phyloP scores from a whole-genome alignment of 2,797 vertebrate genomes.

The Enoplosus armatus region DNA sequence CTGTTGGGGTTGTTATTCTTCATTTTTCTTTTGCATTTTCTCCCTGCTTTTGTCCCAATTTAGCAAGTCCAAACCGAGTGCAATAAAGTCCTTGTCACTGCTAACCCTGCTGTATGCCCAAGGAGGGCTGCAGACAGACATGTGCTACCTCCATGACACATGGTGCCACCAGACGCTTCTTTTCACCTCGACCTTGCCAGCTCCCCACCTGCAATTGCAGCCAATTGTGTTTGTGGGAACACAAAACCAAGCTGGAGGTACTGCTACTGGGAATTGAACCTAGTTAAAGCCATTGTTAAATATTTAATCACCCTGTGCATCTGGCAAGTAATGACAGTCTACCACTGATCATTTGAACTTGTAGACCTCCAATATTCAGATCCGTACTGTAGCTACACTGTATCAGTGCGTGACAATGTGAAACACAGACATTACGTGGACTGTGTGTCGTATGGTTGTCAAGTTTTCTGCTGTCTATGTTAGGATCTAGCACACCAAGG shows the following conservation, averaged over 20 bases:
- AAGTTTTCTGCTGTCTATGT: conserved; percentile 38
- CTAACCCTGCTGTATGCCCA: conserved; percentile 29
- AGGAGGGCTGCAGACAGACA: conserved; percentile 35
- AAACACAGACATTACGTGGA: conserved; percentile 31
- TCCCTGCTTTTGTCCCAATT: neutral
- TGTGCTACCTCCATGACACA: conserved; percentile 45
- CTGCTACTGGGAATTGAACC: conserved; percentile 41
- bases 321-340: conserved; percentile 43
- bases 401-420: conserved; percentile 24
- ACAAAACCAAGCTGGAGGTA: conserved; percentile 47
- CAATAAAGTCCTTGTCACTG: neutral
- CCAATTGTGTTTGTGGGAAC: conserved; percentile 60
- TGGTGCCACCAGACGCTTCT: conserved; percentile 31
- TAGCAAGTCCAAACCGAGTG: conserved; percentile 11
- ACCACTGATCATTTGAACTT: conserved; percentile 35
- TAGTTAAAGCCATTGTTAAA: conserved; percentile 53
- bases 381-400: neutral
- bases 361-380: conserved; percentile 12
- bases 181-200: conserved; percentile 41
- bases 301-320: conserved; percentile 52
- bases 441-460: conserved; percentile 23
- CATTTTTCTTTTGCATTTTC: neutral
- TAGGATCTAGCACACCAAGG: conserved; percentile 29
- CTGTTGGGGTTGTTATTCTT: neutral
- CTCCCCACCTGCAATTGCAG: conserved; percentile 37